Evolutionary conservation across 2,113 vertebrate species (phyloP).

Genomic region (Gorsachius goisagi): DNA sequence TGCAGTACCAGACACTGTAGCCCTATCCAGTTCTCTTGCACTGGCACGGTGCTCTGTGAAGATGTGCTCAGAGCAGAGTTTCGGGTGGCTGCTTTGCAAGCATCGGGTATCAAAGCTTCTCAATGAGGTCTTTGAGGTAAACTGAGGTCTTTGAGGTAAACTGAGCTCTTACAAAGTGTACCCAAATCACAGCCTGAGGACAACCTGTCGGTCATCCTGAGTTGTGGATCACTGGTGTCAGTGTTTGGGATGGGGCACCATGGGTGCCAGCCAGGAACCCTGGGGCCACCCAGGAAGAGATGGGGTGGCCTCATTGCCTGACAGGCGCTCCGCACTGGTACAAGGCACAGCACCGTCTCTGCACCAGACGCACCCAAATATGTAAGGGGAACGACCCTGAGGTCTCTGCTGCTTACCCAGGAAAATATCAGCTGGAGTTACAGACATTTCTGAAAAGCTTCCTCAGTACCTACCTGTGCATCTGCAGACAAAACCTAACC

Average conservation of each 20-base stretch:
- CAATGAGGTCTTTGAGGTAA: neutral
- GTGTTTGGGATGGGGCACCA: neutral
- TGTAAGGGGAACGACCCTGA: neutral
- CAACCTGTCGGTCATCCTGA: neutral
- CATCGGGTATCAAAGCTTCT: neutral
- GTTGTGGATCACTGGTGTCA: fast-evolving
- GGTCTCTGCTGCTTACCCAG: neutral
- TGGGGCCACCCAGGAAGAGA: too few species aligned
- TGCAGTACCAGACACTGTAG: neutral
- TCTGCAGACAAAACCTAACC: neutral
- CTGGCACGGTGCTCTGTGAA: fast-evolving
- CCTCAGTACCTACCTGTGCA: too few species aligned
- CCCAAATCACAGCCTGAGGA: neutral
- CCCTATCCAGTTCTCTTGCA: neutral
- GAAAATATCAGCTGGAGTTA: neutral
- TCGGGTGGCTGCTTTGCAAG: neutral
- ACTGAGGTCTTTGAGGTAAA: neutral
- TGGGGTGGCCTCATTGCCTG: neutral
- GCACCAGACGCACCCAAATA: fast-evolving
- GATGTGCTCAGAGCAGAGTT: neutral
- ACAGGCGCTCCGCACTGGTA: fast-evolving
- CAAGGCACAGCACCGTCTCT: fast-evolving
- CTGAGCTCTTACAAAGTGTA: neutral
- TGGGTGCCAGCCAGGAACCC: neutral
- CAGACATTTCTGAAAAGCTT: neutral